These are phyloP conservation scores for Anolis carolinensis DNA, from an alignment of 2,113 vertebrate species.

Conservation along the genomic window DNA sequence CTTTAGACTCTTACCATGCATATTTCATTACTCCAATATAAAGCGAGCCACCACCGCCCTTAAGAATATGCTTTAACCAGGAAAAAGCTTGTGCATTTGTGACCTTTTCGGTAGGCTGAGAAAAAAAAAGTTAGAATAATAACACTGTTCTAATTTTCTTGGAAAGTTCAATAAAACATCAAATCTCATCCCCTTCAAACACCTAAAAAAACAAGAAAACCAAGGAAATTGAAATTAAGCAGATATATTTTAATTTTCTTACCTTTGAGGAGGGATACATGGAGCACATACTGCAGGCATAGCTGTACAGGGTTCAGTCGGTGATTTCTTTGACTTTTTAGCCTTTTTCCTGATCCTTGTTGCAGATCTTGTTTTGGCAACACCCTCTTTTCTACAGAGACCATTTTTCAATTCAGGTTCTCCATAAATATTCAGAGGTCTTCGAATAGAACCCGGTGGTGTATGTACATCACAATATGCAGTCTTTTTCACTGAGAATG, in stretches of 20 bases:
- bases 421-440: slow-evolving; percentile 91
- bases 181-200: neutral
- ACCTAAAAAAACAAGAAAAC: neutral
- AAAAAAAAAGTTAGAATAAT: neutral
- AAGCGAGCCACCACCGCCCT: no score
- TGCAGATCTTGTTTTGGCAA: slow-evolving; percentile 76
- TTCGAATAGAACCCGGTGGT: slow-evolving; percentile 86
- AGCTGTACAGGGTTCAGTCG: slow-evolving; percentile 81
- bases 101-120: no score
- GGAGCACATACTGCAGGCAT: slow-evolving; percentile 82
- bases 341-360: slow-evolving; percentile 89
- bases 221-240: neutral
- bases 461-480: slow-evolving; percentile 95
- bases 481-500: slow-evolving; percentile 94
- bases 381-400: slow-evolving; percentile 82
- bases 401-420: slow-evolving; percentile 87
- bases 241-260: slow-evolving; percentile 50
- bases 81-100: no score
- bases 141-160: neutral
- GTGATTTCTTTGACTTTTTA: slow-evolving; percentile 85
- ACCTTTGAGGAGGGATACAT: slow-evolving; percentile 92
- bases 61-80: no score
- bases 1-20: no score
- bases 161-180: neutral
- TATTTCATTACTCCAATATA: no score